Base-by-base conservation (phyloP, 2,797 vertebrate species). In the Aeoliscus strigatus region DNA sequence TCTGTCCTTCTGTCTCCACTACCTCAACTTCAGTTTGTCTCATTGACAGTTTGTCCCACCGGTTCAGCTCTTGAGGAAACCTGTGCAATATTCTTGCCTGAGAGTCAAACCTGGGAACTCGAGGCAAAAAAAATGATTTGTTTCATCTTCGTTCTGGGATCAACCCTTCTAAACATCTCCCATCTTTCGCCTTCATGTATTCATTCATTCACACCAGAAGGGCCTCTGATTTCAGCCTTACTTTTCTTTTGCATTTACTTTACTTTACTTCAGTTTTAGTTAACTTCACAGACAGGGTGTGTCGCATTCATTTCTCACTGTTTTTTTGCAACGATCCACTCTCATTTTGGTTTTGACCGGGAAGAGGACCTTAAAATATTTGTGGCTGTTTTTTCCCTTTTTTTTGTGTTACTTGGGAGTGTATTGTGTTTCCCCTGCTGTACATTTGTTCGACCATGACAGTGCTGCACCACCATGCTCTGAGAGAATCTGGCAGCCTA, bases 321-420 rank as follows among this genome's bases (percentile, higher is more conserved):
- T 28, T 35, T 44, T 47, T 53, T 50, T 35, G 8, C 38, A 39
- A 10, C 39, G 23, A 27, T 73, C 39, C 41, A 66, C 52, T 54
- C 61, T 77, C 52, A 74, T 75, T 74, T 74, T 77, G 76, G 71
- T 75, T 77, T 73, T 44, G 51, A 57, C 66, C 21, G 6, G 33
- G 24, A 55, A 39, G 3, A 37, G 12, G 51, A 47, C 30, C 54
- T 36, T 43, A 51, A 62, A 47, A 56, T 64, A 60, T 70, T 63
- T 53, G 35, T 37, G 47, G 36, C 51, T 33, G 18, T 21, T 40
- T 55, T 60, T 50, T 67, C 44, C 27, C 27, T 63, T 58, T 44
- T 42, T 29, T 62, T 66, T 52, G 12, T 12, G 26, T 52, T 25
- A 39, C 36, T 39, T 60, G 9, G 25, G 48, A 31, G 24, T 31